Base-by-base conservation (phyloP, 2,797 vertebrate genomes). In the Hoplostethus mediterraneus region DNA sequence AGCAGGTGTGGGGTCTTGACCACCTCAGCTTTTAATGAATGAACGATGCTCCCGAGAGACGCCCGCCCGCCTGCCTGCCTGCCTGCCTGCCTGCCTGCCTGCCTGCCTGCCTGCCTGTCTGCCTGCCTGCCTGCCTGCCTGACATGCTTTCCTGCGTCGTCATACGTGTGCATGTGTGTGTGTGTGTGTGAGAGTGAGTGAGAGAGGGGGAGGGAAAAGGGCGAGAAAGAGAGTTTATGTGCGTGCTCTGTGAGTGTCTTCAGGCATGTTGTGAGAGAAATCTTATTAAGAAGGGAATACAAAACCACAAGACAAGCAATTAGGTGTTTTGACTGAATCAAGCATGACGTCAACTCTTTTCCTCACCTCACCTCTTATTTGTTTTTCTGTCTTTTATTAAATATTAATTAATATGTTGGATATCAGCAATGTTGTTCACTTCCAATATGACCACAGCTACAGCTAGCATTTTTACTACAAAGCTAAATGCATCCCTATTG, bases 271-370 rank as follows among this genome's bases (percentile, higher is more conserved):
- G 64, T 52, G 58, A 75, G 63, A 67, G 57, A 65, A 75, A 77
- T 80, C 68, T 83, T 83, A 84, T 90, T 84, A 83, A 82, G 73
- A 3, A 6, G 84, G 82, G 81, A 84, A 81, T 84, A 74, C 45
- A 75, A 76, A 71, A 64, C 53, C 69, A 78, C 64, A 82, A 81
- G 75, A 75, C n/a, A 17, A 75, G 83, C 81, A 83, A 88, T 89
- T 89, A 88, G 68, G 59, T 64, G 66, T 86, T 87, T 78, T 80
- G 79, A 83, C 73, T 30, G 59, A 79, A 75, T 84, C 53, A 73
- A 58, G 48, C 52, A 51, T 11, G 0, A 65, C 68, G 67, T 68
- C 38, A 51, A 63, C 56, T 66, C 73, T 28, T 63, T 67, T 40
- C 45, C 16, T 58, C 63, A 42, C 12, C 47, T 17, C 44, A 57